Evolutionary conservation across 2,113 vertebrate genomes (phyloP).

Genomic region (Chaetura pelagica): DNA sequence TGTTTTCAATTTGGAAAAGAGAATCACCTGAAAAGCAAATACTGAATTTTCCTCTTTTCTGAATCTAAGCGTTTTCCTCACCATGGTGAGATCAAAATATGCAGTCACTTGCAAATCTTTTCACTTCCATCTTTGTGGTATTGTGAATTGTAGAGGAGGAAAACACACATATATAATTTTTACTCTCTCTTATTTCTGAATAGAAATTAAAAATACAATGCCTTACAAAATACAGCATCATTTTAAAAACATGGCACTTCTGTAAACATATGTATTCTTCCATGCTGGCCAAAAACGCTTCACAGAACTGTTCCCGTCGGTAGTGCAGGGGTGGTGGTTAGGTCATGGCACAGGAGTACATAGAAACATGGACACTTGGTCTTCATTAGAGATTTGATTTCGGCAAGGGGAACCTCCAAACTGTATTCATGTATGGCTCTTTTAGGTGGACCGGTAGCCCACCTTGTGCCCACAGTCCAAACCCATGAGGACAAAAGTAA

Average conservation of each 20-base stretch:
- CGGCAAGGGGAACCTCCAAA: neutral
- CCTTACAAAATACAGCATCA: neutral
- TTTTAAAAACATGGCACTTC: neutral
- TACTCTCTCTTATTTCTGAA: neutral
- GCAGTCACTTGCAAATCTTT: neutral
- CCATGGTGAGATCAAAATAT: neutral
- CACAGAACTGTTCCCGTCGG: neutral
- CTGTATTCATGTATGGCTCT: neutral
- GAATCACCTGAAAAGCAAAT: neutral
- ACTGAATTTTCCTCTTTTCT: neutral
- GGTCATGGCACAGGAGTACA: neutral
- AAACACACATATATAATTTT: neutral
- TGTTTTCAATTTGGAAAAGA: neutral
- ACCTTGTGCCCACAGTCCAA: neutral
- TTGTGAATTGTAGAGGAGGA: neutral
- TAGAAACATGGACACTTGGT: neutral
- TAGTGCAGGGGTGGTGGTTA: fast-evolving
- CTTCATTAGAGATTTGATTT: neutral
- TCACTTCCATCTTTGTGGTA: neutral
- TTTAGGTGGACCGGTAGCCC: neutral
- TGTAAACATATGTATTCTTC: neutral
- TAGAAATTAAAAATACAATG: neutral
- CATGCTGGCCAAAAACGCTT: neutral
- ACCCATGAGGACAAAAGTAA: neutral
- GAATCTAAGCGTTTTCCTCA: neutral